Evolutionary conservation across 2,888 invertebrate genomes (phyloP).

Genomic region (Exephanes ischioxanthus): DNA sequence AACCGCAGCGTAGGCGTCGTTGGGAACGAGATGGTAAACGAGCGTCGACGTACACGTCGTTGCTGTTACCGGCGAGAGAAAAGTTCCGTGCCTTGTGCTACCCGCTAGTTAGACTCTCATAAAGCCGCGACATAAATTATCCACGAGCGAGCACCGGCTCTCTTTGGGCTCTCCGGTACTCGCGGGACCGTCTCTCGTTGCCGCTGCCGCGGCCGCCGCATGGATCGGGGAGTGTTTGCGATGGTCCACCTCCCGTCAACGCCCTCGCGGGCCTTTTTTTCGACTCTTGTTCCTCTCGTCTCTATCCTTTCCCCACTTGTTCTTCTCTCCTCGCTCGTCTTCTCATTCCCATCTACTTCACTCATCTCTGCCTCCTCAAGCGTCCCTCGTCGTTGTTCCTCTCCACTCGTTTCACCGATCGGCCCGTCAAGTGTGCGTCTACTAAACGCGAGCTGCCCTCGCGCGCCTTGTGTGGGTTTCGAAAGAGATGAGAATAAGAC

Average conservation of each 20-base stretch:
- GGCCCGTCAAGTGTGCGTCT: conserved; percentile 53
- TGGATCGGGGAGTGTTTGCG: conserved; percentile 82
- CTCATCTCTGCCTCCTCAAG: conserved; percentile 25
- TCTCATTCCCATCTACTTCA: conserved; percentile 14
- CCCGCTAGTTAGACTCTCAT: conserved; percentile 84
- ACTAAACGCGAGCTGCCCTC: neutral
- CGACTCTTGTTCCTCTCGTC: conserved; percentile 47
- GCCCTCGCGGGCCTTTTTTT: conserved; percentile 81
- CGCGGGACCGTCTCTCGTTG: conserved; percentile 61
- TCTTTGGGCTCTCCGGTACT: conserved; percentile 63
- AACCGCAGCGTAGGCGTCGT: conserved; percentile 57
- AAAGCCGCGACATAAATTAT: conserved; percentile 84
- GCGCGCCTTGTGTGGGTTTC: conserved; percentile 28
- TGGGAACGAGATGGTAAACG: conserved; percentile 24
- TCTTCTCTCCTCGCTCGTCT: conserved; percentile 39
- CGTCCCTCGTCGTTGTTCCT: conserved; percentile 65
- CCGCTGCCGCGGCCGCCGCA: conserved; percentile 69
- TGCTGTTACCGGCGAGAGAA: conserved; percentile 40
- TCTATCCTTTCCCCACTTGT: conserved; percentile 52
- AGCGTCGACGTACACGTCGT: conserved; percentile 27
- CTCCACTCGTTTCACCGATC: conserved; percentile 60
- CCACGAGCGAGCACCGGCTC: conserved; percentile 63
- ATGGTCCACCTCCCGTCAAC: conserved; percentile 85
- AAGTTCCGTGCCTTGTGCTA: conserved; percentile 71
- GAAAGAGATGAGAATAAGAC: conserved; percentile 56